Evolutionary conservation across 1,140 invertebrate genomes (phyloP).

Genomic region (Drosophila gunungcola): DNA sequence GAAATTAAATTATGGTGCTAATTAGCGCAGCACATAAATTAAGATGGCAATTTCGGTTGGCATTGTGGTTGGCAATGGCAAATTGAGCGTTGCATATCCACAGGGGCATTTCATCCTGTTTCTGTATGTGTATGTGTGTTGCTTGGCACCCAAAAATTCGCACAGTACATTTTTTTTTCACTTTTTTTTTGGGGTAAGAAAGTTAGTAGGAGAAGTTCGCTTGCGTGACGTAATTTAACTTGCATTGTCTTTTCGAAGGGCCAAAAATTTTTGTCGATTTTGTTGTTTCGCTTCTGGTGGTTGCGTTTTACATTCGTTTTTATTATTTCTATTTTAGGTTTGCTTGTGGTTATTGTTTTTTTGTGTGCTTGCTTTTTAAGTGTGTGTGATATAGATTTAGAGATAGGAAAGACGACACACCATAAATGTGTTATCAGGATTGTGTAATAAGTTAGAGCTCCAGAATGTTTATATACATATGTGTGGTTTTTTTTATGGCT

Average conservation of each 20-base stretch:
- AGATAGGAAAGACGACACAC: conserved; percentile 13
- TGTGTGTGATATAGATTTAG: conserved; percentile 9
- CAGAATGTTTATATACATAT: conserved; percentile 3
- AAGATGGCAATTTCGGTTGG: conserved; percentile 73
- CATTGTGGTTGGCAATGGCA: conserved; percentile 63
- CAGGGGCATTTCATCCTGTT: conserved; percentile 32
- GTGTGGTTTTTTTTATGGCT: background rate
- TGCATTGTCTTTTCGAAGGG: conserved; percentile 61
- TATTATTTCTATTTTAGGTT: conserved; percentile 23
- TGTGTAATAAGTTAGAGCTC: conserved; percentile 27
- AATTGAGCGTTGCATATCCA: conserved; percentile 59
- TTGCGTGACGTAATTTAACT: conserved; percentile 68
- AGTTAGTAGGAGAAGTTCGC: conserved; percentile 13
- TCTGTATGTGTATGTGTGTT: conserved; percentile 23
- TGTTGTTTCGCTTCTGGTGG: conserved; percentile 14
- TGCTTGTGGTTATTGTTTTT: conserved; percentile 23
- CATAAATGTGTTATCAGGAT: conserved; percentile 38
- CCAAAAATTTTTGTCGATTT: conserved; percentile 6
- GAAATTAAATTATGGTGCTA: conserved; percentile 79
- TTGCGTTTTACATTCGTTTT: conserved; percentile 16
- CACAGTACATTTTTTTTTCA: conserved; percentile 57
- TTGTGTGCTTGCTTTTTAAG: conserved; percentile 10
- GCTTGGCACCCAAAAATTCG: conserved; percentile 48
- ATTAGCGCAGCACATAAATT: conserved; percentile 74
- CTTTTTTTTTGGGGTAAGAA: conserved; percentile 6